Conservation (phyloP, 2,113 vertebrate species). For the Anarhynchus alexandrinus region DNA sequence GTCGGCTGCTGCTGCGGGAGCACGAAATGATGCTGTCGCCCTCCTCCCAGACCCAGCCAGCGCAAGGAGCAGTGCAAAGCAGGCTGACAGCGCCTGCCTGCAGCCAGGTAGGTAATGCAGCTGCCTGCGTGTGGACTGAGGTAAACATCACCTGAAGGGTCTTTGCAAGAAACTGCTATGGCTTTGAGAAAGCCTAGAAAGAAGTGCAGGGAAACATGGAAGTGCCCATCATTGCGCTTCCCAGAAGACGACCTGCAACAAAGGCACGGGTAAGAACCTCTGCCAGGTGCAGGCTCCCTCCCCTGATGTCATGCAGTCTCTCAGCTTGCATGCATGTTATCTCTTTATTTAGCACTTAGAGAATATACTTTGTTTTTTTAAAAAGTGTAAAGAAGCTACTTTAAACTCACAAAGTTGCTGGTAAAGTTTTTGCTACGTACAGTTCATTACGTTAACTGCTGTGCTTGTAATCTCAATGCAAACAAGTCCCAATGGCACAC, state of each 20-base stretch:
- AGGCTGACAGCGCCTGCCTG: not conserved
- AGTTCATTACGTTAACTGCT: not conserved
- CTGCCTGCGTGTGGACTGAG: not conserved
- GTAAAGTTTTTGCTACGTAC: not conserved
- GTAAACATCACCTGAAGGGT: not conserved
- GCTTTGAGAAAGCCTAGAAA: not conserved
- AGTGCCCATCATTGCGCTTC: not conserved
- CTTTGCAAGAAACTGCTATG: not conserved
- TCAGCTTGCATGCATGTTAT: not conserved
- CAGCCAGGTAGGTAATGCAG: not conserved
- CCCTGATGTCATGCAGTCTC: not conserved
- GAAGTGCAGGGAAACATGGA: not conserved
- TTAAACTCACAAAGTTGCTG: not conserved
- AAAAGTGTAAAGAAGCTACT: not conserved
- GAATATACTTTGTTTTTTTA: not conserved
- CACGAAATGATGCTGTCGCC: rapidly evolving
- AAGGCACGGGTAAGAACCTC: not conserved
- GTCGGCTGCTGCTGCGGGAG: rapidly evolving
- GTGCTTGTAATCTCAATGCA: not conserved
- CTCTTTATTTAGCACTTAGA: not conserved
- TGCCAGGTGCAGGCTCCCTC: not conserved
- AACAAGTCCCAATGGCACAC: not conserved
- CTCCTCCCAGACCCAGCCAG: not conserved
- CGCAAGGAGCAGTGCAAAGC: not conserved
- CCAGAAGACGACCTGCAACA: not conserved